Evolutionary conservation across 2,888 invertebrate species (phyloP).

Genomic region (Idaea straminata): DNA sequence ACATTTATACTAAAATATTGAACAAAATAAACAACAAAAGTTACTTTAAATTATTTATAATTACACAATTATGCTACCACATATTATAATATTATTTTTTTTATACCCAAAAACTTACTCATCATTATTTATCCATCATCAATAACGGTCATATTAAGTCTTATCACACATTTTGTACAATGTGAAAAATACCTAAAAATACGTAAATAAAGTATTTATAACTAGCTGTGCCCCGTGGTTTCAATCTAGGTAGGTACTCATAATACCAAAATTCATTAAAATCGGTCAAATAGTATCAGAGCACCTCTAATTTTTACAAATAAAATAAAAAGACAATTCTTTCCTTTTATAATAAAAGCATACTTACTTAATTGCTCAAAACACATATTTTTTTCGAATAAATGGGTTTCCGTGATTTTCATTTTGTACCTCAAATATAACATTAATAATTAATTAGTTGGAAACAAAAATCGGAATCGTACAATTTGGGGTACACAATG

Average conservation of each 20-base stretch:
- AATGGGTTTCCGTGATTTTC: neutral
- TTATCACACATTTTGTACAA: slow-evolving; percentile 4
- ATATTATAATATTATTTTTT: neutral
- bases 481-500: too few species aligned
- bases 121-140: neutral
- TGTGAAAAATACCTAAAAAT: neutral
- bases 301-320: too few species aligned
- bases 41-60: neutral
- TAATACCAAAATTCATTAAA: too few species aligned
- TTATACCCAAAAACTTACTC: neutral
- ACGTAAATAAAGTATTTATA: neutral
- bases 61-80: neutral
- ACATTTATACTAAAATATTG: neutral
- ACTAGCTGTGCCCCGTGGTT: too few species aligned
- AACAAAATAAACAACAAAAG: neutral
- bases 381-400: neutral
- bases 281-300: too few species aligned
- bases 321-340: too few species aligned
- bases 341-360: too few species aligned
- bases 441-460: too few species aligned
- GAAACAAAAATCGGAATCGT: too few species aligned
- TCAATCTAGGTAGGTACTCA: too few species aligned
- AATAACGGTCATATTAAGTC: neutral
- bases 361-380: too few species aligned
- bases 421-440: too few species aligned